A percentile compares a stretch with the other conserved stretches of the same genome.
phyloP scores from a whole-genome alignment of 2,797 vertebrate species.

The Pogonophryne albipinna region DNA sequence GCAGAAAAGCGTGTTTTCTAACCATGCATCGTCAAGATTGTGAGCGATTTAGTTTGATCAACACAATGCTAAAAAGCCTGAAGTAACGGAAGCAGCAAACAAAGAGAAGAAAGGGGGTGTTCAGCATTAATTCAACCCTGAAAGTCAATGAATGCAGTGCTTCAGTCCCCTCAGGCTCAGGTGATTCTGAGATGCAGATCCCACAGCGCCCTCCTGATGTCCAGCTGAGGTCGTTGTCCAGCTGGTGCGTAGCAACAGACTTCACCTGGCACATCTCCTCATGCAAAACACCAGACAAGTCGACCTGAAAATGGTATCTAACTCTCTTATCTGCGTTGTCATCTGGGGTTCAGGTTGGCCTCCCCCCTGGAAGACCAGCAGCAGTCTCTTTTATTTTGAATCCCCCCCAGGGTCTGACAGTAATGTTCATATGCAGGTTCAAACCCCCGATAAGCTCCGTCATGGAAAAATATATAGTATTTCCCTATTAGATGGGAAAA shows the following conservation, averaged over 20 bases:
- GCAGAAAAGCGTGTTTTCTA: constrained; percentile 2
- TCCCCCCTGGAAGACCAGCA: constrained; percentile 13
- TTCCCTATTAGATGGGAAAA: constrained; percentile 15
- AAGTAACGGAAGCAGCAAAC: constrained; percentile 30
- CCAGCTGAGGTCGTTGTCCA: constrained; percentile 56
- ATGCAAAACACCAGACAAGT: constrained; percentile 35
- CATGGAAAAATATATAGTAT: constrained; percentile 2
- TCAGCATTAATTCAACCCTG: constrained; percentile 33
- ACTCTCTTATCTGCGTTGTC: constrained; percentile 31
- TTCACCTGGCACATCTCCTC: constrained; percentile 20
- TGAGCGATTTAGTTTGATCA: constrained; percentile 40
- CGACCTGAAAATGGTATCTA: constrained; percentile 53
- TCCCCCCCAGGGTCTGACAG: constrained; percentile 3
- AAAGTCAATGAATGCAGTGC: constrained; percentile 57
- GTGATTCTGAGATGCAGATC: constrained; percentile 30
- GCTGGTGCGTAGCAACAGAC: constrained; percentile 42
- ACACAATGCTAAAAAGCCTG: constrained; percentile 21
- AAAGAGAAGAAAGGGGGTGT: neutral
- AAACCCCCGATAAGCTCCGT: constrained; percentile 25
- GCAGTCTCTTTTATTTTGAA: constrained; percentile 19
- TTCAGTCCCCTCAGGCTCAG: constrained; percentile 29
- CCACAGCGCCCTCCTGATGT: constrained; percentile 29
- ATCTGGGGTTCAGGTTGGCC: constrained; percentile 41
- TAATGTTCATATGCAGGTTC: constrained; percentile 28
- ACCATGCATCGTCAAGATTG: constrained; percentile 19